Percentiles rank a stretch among this genome's conserved stretches.
phyloP scores from a whole-genome alignment of 2,888 invertebrate species.

The Stictocephala bisonia region DNA sequence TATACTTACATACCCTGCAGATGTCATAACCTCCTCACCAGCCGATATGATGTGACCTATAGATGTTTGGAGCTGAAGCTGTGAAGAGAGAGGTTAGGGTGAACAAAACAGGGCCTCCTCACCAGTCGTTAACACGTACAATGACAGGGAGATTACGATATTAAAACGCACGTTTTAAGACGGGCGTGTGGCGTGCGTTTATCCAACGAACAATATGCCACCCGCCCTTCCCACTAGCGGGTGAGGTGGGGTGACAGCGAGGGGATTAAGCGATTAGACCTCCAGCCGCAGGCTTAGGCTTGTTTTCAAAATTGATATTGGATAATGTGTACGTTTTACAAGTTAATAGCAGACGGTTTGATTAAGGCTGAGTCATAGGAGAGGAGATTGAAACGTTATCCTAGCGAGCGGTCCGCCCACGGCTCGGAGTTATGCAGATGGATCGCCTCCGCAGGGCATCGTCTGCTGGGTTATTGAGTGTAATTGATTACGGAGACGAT shows the following conservation, averaged over 20 bases:
- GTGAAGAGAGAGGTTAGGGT: too few relatives aligned
- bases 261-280: constrained; percentile 32
- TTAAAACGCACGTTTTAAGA: constrained; percentile 38
- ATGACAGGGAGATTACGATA: constrained; percentile 37
- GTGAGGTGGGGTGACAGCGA: not conserved
- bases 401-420: not conserved
- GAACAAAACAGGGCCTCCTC: constrained; percentile 13
- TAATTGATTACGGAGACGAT: too few relatives aligned
- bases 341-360: constrained; percentile 7
- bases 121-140: constrained; percentile 2
- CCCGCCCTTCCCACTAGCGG: not conserved
- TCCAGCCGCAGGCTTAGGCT: constrained; percentile 26
- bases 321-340: constrained; percentile 39
- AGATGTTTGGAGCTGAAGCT: too few relatives aligned
- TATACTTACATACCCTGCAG: too few relatives aligned
- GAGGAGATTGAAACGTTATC: constrained; percentile 22
- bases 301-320: constrained; percentile 41
- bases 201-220: constrained; percentile 31
- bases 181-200: not conserved
- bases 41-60: too few relatives aligned
- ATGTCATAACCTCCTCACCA: too few relatives aligned
- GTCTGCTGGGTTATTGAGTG: constrained; percentile 35
- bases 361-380: constrained; percentile 14
- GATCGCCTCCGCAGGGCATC: constrained; percentile 18
- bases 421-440: constrained; percentile 6